Evolutionary conservation across 1,140 invertebrate genomes (phyloP).

Genomic region (Pachyrhynchus sulphureomaculatus): DNA sequence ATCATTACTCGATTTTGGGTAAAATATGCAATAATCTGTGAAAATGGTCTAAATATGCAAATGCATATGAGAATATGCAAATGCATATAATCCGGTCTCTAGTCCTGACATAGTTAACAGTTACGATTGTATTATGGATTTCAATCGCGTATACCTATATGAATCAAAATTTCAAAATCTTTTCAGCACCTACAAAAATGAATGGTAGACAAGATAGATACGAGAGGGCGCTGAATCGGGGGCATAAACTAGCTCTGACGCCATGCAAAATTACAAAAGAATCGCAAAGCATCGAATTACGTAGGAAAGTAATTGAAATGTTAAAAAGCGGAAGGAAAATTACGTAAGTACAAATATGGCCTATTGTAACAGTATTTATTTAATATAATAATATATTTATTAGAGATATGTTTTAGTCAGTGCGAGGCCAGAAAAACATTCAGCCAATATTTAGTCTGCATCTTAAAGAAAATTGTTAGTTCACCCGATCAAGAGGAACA

Average conservation of each 20-base stretch:
- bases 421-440: constrained; percentile 78
- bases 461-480: constrained; percentile 69
- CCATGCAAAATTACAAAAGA: constrained; percentile 41
- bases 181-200: constrained; percentile 3
- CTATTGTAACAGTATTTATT: neutral
- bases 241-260: constrained; percentile 52
- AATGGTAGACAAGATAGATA: constrained; percentile 55
- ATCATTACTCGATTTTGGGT: too few relatives aligned
- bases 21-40: too few relatives aligned
- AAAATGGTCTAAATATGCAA: too few relatives aligned
- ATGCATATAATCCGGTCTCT: too few relatives aligned
- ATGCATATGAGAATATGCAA: too few relatives aligned
- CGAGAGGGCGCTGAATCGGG: constrained; percentile 60
- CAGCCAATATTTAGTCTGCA: constrained; percentile 76
- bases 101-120: too few relatives aligned
- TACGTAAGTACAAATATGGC: constrained; percentile 39
- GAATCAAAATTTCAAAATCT: too few relatives aligned
- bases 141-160: too few relatives aligned
- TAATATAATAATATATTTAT: too few relatives aligned
- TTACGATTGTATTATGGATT: too few relatives aligned
- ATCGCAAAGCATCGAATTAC: constrained; percentile 39
- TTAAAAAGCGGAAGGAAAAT: constrained; percentile 47
- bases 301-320: constrained; percentile 45
- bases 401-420: constrained; percentile 48
- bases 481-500: constrained; percentile 60